These are phyloP conservation scores for Gila orcuttii DNA, from an alignment of 2,113 vertebrate species.

Conservation along the genomic window DNA sequence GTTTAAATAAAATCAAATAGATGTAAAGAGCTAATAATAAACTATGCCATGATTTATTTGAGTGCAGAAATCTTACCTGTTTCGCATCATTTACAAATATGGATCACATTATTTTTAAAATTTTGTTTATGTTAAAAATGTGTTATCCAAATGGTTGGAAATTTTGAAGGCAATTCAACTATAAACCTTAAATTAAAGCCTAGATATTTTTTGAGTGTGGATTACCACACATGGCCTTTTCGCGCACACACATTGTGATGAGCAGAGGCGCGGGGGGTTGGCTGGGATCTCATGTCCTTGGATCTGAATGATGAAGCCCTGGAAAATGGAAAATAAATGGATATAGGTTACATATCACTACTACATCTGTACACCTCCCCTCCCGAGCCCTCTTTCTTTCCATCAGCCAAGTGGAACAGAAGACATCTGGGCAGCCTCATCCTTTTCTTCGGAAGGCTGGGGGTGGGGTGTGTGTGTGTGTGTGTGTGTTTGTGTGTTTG, in stretches of 20 bases:
- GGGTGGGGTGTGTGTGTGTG: background rate
- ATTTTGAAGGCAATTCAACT: no score
- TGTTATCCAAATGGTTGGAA: no score
- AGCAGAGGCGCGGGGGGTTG: background rate
- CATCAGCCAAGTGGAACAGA: conserved; percentile 43
- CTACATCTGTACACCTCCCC: conserved; percentile 35
- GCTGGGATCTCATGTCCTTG: conserved; percentile 20
- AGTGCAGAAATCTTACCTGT: no score
- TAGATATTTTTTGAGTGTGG: background rate
- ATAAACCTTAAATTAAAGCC: background rate
- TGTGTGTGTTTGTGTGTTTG: background rate
- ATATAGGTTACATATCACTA: conserved; percentile 37
- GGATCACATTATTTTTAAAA: no score
- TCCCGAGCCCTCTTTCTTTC: background rate
- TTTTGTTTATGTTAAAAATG: no score
- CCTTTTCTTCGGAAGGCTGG: background rate
- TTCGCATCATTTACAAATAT: no score
- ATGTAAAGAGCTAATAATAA: no score
- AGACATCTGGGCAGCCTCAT: conserved; percentile 28
- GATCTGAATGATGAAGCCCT: conserved; percentile 37
- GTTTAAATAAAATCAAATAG: no score
- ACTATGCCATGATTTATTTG: no score
- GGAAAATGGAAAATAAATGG: conserved; percentile 35
- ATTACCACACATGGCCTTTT: background rate
- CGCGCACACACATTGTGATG: background rate